Conservation (phyloP, 2,113 vertebrate genomes). For the Gobiocypris rarus region DNA sequence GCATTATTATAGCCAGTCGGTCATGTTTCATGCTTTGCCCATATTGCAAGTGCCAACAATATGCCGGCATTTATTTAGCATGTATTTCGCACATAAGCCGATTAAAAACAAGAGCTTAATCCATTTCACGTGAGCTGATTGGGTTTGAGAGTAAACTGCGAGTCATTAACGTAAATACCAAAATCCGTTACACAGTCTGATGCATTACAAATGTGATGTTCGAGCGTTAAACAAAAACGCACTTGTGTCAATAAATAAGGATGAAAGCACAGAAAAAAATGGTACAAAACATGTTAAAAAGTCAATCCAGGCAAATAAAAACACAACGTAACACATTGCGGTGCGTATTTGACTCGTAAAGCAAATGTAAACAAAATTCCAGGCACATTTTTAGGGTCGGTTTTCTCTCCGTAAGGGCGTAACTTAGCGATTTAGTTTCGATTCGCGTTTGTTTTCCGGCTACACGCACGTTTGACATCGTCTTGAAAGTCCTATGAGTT, state of each 20-base stretch:
- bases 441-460: slow-evolving; percentile 5
- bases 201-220: not conserved
- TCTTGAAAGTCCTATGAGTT: not conserved
- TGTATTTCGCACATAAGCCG: slow-evolving; percentile 21
- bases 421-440: slow-evolving; percentile 12
- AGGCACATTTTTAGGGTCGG: slow-evolving; percentile 51
- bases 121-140: not conserved
- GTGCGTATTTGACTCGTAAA: slow-evolving; percentile 33
- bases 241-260: slow-evolving; percentile 52
- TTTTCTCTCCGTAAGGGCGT: slow-evolving; percentile 30
- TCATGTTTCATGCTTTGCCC: slow-evolving; percentile 31
- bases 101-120: not conserved
- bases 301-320: slow-evolving; percentile 19
- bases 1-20: slow-evolving; percentile 11
- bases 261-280: not conserved
- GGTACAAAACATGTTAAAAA: slow-evolving; percentile 14
- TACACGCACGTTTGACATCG: slow-evolving; percentile 17
- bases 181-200: not conserved
- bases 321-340: slow-evolving; percentile 15
- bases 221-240: not conserved
- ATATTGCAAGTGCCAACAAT: slow-evolving; percentile 35
- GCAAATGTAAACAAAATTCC: slow-evolving; percentile 52
- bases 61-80: slow-evolving; percentile 8
- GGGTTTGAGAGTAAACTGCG: not conserved
- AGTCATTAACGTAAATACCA: not conserved